Percentiles rank a stretch among this genome's conserved stretches.
These are phyloP conservation scores for Amphilophus citrinellus DNA, from an alignment of 2,113 vertebrate genomes.

Conservation along the genomic window DNA sequence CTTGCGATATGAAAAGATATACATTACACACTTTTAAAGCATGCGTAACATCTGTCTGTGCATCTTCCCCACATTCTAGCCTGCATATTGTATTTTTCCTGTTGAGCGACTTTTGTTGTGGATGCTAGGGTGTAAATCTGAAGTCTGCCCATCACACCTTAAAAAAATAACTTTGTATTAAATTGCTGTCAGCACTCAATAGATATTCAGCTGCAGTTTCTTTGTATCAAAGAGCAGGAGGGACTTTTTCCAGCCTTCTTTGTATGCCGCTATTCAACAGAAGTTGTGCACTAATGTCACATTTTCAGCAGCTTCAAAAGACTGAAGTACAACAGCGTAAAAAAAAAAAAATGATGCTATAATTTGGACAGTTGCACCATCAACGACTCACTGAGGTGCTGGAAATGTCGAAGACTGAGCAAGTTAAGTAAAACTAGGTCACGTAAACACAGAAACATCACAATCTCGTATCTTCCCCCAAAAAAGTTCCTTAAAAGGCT, in stretches of 20 bases:
- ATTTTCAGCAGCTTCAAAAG: not conserved
- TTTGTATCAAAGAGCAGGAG: not conserved
- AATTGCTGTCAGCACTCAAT: not conserved
- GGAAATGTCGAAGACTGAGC: not conserved
- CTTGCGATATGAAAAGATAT: not conserved
- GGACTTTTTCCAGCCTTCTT: not conserved
- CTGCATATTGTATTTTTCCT: not conserved
- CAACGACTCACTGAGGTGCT: not conserved
- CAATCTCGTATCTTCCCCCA: not conserved
- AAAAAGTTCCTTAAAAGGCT: constrained; percentile 3
- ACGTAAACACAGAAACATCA: not conserved
- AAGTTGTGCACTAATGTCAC: not conserved
- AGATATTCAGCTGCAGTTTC: not conserved
- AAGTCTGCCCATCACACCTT: not conserved
- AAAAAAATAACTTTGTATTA: not conserved
- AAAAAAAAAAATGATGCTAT: not conserved
- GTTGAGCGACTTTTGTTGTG: not conserved
- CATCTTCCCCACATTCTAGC: not conserved
- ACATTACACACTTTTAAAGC: not conserved
- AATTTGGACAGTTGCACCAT: constrained; percentile 16
- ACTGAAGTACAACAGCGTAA: not conserved
- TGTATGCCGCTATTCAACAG: not conserved
- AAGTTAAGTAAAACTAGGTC: constrained; percentile 16
- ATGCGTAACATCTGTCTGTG: not conserved
- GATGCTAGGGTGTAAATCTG: not conserved